These are phyloP conservation scores for Cheilinus undulatus DNA, from an alignment of 2,113 vertebrate genomes.

Conservation along the genomic window DNA sequence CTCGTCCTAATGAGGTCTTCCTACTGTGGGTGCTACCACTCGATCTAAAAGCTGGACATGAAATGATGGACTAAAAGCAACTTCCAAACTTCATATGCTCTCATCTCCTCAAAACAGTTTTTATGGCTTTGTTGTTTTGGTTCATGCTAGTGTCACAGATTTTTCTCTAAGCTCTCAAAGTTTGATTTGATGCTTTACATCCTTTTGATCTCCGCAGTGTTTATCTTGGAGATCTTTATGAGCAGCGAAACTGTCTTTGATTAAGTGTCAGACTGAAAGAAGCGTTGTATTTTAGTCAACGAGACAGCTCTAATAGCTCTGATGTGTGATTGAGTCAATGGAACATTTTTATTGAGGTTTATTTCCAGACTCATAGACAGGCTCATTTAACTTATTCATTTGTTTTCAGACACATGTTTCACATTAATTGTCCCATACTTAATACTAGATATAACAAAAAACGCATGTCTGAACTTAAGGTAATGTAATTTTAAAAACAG, in stretches of 20 bases:
- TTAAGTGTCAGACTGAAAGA: neutral
- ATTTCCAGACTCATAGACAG: slow-evolving; percentile 25
- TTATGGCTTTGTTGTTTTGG: neutral
- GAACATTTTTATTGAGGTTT: neutral
- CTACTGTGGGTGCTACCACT: too few relatives aligned
- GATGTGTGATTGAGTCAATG: slow-evolving; percentile 7
- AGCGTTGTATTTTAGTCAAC: neutral
- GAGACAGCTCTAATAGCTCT: slow-evolving; percentile 6
- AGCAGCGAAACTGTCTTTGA: neutral
- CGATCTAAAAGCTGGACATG: too few relatives aligned
- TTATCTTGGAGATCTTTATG: neutral
- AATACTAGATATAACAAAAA: slow-evolving; percentile 24
- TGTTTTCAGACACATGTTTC: slow-evolving; percentile 37
- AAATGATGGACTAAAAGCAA: too few relatives aligned
- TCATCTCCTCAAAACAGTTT: too few relatives aligned
- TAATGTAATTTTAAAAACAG: neutral
- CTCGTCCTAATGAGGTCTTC: too few relatives aligned
- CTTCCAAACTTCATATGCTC: too few relatives aligned
- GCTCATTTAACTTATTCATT: slow-evolving; percentile 10
- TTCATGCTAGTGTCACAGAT: neutral
- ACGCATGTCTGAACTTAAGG: slow-evolving; percentile 22
- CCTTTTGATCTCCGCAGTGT: neutral
- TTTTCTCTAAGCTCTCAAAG: neutral
- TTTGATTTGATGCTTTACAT: neutral
- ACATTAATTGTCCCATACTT: slow-evolving; percentile 29